These are phyloP conservation scores for Limnephilus auricula DNA, from an alignment of 2,888 invertebrate genomes.

Conservation along the genomic window DNA sequence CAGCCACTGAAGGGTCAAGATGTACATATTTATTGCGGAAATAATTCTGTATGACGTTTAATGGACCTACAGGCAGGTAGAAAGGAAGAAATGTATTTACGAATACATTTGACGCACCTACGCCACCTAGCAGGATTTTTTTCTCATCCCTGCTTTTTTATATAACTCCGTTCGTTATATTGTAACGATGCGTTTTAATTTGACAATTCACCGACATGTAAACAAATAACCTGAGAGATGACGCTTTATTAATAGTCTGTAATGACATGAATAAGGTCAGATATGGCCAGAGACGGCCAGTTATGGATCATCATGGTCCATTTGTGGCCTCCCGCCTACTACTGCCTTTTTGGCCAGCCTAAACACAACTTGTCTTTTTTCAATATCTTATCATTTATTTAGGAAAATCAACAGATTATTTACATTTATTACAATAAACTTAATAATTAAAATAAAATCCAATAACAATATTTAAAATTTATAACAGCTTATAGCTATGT, in stretches of 20 bases:
- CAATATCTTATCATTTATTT: neutral
- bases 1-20: too few species aligned
- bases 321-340: conserved; percentile 15
- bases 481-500: too few species aligned
- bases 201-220: conserved; percentile 60
- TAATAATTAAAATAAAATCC: too few species aligned
- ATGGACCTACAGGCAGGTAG: neutral
- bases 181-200: conserved; percentile 48
- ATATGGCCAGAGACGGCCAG: neutral
- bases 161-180: neutral
- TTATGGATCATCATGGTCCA: neutral
- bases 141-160: conserved; percentile 19
- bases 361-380: neutral
- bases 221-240: conserved; percentile 51
- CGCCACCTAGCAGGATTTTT: neutral
- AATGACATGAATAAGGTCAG: conserved; percentile 8
- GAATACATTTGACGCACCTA: too few species aligned
- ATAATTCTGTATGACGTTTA: too few species aligned
- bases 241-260: conserved; percentile 41
- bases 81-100: too few species aligned
- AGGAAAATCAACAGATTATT: too few species aligned
- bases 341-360: conserved; percentile 14
- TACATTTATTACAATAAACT: too few species aligned
- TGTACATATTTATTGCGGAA: too few species aligned
- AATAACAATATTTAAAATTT: too few species aligned